Evolutionary conservation across 2,113 vertebrate species (phyloP).

Genomic region (Grammomys surdaster): DNA sequence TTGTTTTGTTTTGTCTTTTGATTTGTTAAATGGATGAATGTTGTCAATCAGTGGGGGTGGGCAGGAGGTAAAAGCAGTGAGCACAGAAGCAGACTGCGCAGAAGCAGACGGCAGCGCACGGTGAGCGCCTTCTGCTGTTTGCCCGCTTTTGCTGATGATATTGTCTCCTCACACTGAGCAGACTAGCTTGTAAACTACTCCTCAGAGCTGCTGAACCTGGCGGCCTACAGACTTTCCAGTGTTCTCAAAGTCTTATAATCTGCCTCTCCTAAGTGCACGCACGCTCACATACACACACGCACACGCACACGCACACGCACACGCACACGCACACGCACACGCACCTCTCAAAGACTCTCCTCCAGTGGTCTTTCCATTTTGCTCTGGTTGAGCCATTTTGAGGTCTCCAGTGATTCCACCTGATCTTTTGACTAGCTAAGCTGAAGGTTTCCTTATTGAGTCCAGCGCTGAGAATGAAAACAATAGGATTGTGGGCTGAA

Average conservation of each 20-base stretch:
- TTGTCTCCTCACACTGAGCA: neutral
- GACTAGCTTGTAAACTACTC: neutral
- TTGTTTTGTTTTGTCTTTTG: neutral
- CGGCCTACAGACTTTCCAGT: conserved; percentile 4
- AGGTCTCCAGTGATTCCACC: conserved; percentile 30
- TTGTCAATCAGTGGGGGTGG: neutral
- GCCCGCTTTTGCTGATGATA: neutral
- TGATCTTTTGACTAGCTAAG: conserved; percentile 43
- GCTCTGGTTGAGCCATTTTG: conserved; percentile 35
- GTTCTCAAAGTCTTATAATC: conserved; percentile 21
- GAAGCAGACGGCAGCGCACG: neutral
- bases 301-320: too few relatives aligned
- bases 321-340: neutral
- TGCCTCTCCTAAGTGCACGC: neutral
- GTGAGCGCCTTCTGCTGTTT: neutral
- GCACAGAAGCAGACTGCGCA: neutral
- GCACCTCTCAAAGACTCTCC: neutral
- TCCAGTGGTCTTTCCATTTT: conserved; percentile 22
- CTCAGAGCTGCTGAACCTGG: neutral
- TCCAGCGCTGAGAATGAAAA: conserved; percentile 39
- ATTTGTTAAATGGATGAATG: conserved; percentile 5
- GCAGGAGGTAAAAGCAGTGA: neutral
- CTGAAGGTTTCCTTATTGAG: conserved; percentile 58
- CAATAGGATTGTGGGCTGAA: conserved; percentile 6
- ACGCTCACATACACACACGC: too few relatives aligned